phyloP scores from a whole-genome alignment of 2,888 invertebrate species.

The Ecliptopera silaceata region DNA sequence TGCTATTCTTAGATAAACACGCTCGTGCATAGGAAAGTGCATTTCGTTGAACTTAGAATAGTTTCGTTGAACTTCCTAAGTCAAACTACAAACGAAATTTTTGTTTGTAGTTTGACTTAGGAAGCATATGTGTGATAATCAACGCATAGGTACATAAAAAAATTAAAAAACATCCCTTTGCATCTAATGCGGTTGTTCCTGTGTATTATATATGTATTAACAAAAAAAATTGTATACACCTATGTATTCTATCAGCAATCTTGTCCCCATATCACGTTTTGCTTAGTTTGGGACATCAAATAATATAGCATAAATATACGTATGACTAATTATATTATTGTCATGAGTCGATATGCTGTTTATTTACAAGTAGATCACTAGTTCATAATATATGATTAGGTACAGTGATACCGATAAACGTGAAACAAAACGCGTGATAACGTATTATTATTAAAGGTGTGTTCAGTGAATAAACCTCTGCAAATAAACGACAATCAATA shows the following conservation, averaged over 20 bases:
- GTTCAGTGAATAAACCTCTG: slow-evolving; percentile 34
- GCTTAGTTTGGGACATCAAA: too few relatives aligned
- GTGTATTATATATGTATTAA: too few relatives aligned
- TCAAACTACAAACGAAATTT: too few relatives aligned
- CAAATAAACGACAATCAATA: slow-evolving; percentile 6
- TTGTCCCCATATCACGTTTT: too few relatives aligned
- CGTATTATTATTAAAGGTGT: slow-evolving; percentile 54
- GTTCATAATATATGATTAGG: slow-evolving; percentile 53
- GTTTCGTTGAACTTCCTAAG: too few relatives aligned
- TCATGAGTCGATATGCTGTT: slow-evolving; percentile 35
- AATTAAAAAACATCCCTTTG: too few relatives aligned
- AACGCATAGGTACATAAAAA: too few relatives aligned
- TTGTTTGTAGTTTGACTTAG: background rate
- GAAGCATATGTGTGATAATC: too few relatives aligned
- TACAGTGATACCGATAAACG: slow-evolving; percentile 63
- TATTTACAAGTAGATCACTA: slow-evolving; percentile 56
- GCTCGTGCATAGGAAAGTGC: background rate
- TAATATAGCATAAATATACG: too few relatives aligned
- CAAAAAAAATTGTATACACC: too few relatives aligned
- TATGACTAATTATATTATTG: background rate
- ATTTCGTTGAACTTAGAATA: background rate
- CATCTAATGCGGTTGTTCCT: too few relatives aligned
- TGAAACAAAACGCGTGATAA: slow-evolving; percentile 55
- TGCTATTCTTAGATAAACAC: slow-evolving; percentile 15
- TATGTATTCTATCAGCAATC: too few relatives aligned